These are phyloP conservation scores for human (Homo sapiens) DNA, from an alignment of 2,113 vertebrate genomes.

Conservation along the genomic window GRCh38 chr3:131037501-131038000, in stretches of 20 bases:
- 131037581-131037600: not conserved
- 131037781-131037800: constrained; percentile 26
- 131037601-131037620: constrained; percentile 16
- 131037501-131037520: too few relatives aligned
- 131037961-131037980: not conserved
- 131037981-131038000: constrained; percentile 60
- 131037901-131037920: not conserved
- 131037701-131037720: not conserved
- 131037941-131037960: constrained; percentile 49
- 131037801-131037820: constrained; percentile 22
- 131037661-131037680: not conserved
- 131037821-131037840: constrained; percentile 42
- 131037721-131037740: not conserved
- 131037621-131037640: not conserved
- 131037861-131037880: constrained; percentile 50
- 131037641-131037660: not conserved
- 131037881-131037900: not conserved
- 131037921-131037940: constrained; percentile 15
- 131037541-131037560: too few relatives aligned
- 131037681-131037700: not conserved
- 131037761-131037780: constrained; percentile 22
- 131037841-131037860: constrained; percentile 32
- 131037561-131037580: too few relatives aligned
- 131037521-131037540: too few relatives aligned
- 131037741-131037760: not conserved